Percentiles rank a stretch among this genome's conserved stretches.
phyloP scores from a whole-genome alignment of 1,140 invertebrate genomes.

The Drosophila arawakana region DNA sequence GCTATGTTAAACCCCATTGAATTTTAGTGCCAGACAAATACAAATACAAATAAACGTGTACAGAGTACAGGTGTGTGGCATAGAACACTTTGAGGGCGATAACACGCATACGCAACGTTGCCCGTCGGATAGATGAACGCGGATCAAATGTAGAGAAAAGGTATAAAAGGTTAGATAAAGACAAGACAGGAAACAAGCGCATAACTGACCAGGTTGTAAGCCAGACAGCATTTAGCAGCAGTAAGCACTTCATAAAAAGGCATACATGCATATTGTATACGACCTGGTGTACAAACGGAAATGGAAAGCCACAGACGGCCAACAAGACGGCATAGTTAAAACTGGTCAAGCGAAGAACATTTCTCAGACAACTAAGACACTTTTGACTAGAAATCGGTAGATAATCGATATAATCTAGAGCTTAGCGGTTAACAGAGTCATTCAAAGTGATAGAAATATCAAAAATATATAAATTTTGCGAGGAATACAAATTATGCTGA shows the following conservation, averaged over 20 bases:
- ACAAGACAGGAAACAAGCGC: constrained; percentile 43
- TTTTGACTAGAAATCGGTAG: not conserved
- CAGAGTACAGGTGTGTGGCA: constrained; percentile 51
- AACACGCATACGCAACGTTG: constrained; percentile 63
- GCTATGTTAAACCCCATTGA: constrained; percentile 29
- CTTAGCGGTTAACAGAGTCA: not conserved
- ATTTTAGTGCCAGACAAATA: constrained; percentile 67
- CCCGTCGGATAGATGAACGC: not conserved
- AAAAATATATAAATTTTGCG: too few relatives aligned
- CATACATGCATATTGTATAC: constrained; percentile 38
- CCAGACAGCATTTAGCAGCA: constrained; percentile 28
- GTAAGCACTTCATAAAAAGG: constrained; percentile 19
- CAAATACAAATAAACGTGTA: constrained; percentile 53
- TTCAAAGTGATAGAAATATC: not conserved
- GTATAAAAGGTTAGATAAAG: constrained; percentile 35
- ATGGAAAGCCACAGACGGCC: constrained; percentile 18
- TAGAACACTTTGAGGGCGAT: constrained; percentile 57
- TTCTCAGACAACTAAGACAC: not conserved
- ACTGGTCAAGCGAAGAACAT: constrained; percentile 13
- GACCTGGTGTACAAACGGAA: constrained; percentile 25
- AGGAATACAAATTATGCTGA: too few relatives aligned
- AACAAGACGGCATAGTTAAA: constrained; percentile 42
- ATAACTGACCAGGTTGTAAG: constrained; percentile 47
- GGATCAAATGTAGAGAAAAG: not conserved
- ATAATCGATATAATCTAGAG: not conserved